A percentile compares a stretch with the other conserved stretches of the same genome.
phyloP scores from a whole-genome alignment of 1,140 invertebrate genomes.

The honey bee (Apis mellifera) region Amel_HAv3.1 CM009938.2:9479001-9479500 shows the following conservation, averaged over 20 bases:
- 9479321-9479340: constrained; percentile 93
- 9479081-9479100: background rate
- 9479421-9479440: constrained; percentile 96
- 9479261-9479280: constrained; percentile 69
- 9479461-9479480: constrained; percentile 92
- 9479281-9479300: constrained; percentile 76
- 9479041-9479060: constrained; percentile 20
- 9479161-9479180: background rate
- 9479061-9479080: background rate
- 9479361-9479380: constrained; percentile 95
- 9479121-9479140: background rate
- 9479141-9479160: background rate
- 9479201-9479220: background rate
- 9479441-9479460: constrained; percentile 99
- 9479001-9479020: background rate
- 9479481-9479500: constrained; percentile 83
- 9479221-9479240: background rate
- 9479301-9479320: constrained; percentile 89
- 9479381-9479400: constrained; percentile 97
- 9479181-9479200: background rate
- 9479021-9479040: background rate
- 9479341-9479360: constrained; percentile 92
- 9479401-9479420: constrained; percentile 98
- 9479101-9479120: background rate
- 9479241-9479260: background rate